phyloP scores from a whole-genome alignment of 1,140 invertebrate species.

The Caerostris darwini region DNA sequence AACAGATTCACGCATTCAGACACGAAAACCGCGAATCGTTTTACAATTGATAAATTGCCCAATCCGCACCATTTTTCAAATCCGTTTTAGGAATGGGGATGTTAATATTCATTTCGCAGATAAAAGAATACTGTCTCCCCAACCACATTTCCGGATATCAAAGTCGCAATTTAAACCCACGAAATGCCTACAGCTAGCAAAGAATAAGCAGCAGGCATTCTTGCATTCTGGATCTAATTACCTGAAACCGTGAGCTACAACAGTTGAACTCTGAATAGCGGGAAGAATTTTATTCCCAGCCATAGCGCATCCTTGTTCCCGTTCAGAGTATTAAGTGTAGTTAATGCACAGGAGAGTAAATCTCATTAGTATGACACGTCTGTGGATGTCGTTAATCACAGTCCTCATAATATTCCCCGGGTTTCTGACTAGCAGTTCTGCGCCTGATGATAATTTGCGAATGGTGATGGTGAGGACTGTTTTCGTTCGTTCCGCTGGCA shows the following conservation, averaged over 20 bases:
- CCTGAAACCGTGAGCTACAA: neutral
- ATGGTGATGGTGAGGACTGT: neutral
- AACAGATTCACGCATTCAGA: neutral
- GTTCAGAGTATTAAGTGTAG: conserved; percentile 2
- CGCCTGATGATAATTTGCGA: neutral
- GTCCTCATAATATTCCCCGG: neutral
- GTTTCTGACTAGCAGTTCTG: neutral
- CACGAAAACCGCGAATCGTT: neutral
- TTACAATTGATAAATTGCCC: neutral
- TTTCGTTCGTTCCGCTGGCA: neutral
- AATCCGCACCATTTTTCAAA: neutral
- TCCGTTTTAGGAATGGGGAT: neutral
- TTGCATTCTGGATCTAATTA: conserved; percentile 8
- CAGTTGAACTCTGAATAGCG: neutral
- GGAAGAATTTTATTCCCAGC: neutral
- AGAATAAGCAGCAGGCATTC: no score
- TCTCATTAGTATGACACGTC: conserved; percentile 38
- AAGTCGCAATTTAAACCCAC: neutral
- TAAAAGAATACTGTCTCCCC: neutral
- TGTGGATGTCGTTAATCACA: conserved; percentile 31
- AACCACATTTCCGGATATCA: neutral
- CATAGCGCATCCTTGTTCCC: neutral
- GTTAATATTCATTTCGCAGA: neutral
- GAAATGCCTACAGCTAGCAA: neutral
- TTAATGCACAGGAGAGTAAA: conserved; percentile 41